Percentiles rank a stretch among this genome's conserved stretches.
Evolutionary conservation across 2,888 invertebrate species (phyloP).

Genomic region (Apamea sordens): DNA sequence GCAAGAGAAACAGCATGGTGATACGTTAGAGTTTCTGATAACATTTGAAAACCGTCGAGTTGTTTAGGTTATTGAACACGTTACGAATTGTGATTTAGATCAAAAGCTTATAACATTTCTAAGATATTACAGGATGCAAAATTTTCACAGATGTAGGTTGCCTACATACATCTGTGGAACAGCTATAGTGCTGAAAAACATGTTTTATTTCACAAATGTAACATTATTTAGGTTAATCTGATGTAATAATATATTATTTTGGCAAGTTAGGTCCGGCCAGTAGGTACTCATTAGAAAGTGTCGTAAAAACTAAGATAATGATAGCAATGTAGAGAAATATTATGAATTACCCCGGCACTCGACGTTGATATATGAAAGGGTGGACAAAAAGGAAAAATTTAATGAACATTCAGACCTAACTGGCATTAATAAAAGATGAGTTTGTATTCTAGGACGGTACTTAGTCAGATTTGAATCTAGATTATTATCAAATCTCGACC

Average conservation of each 20-base stretch:
- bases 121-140: slow-evolving; percentile 29
- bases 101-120: slow-evolving; percentile 42
- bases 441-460: background rate
- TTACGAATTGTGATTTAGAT: slow-evolving; percentile 52
- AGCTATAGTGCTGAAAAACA: slow-evolving; percentile 10
- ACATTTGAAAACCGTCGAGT: slow-evolving; percentile 36
- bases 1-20: slow-evolving; percentile 16
- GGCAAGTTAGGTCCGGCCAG: slow-evolving; percentile 36
- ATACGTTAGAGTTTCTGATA: slow-evolving; percentile 39
- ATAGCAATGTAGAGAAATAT: slow-evolving; percentile 36
- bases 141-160: background rate
- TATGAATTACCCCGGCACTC: background rate
- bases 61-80: slow-evolving; percentile 50
- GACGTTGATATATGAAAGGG: slow-evolving; percentile 24
- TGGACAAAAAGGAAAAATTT: background rate
- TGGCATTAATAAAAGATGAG: too few species aligned
- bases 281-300: slow-evolving; percentile 27
- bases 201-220: slow-evolving; percentile 39
- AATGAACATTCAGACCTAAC: background rate
- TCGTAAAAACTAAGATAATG: slow-evolving; percentile 25
- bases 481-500: slow-evolving; percentile 3
- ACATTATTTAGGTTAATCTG: slow-evolving; percentile 57
- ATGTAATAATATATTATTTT: slow-evolving; percentile 55
- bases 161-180: background rate
- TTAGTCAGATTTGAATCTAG: slow-evolving; percentile 4